Percentiles rank a stretch among this genome's conserved stretches.
These are phyloP conservation scores for Drosophila paracracens DNA, from an alignment of 2,888 invertebrate genomes.

Conservation along the genomic window DNA sequence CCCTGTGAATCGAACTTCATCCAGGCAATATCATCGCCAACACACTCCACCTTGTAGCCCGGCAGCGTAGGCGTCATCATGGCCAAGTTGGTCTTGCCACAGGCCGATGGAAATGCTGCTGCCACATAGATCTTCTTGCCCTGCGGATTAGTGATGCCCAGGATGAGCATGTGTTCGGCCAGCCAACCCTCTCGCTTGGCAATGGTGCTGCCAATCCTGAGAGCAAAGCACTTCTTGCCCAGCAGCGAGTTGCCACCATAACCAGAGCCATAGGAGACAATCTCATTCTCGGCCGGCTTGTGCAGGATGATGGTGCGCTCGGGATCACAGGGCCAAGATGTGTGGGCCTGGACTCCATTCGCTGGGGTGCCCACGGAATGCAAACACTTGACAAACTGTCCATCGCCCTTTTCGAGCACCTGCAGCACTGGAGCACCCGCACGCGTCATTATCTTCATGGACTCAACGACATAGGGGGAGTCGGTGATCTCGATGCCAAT, in stretches of 20 bases:
- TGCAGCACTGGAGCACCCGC: conserved; percentile 89
- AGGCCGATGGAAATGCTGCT: conserved; percentile 99
- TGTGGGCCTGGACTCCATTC: conserved; percentile 87
- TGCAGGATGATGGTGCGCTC: conserved; percentile 97
- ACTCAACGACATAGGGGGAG: conserved; percentile 98
- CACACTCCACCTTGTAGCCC: conserved; percentile 96
- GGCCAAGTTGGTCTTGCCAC: conserved; percentile 99
- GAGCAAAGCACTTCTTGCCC: conserved; percentile 99
- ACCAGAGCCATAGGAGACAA: conserved; percentile 91
- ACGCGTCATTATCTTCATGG: conserved; percentile 99
- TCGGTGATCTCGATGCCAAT: conserved; percentile 99
- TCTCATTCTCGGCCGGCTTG: conserved; percentile 85
- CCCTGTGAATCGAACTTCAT: conserved; percentile 96
- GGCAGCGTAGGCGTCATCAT: conserved; percentile 98
- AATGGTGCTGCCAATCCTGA: conserved; percentile 97
- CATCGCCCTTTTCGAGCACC: conserved; percentile 86
- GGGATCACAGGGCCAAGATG: conserved; percentile 99
- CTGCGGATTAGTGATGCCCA: conserved; percentile 96
- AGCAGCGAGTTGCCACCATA: conserved; percentile 98
- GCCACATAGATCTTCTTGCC: conserved; percentile 96
- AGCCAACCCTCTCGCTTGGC: conserved; percentile 98
- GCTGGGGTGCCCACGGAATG: conserved; percentile 96
- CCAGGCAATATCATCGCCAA: conserved; percentile 99
- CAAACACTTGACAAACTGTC: conserved; percentile 92
- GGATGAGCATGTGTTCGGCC: conserved; percentile 99